These are phyloP conservation scores for Crambe crambe DNA, from an alignment of 37 sponge, comb jelly and placozoan species.

Conservation along the genomic window DNA sequence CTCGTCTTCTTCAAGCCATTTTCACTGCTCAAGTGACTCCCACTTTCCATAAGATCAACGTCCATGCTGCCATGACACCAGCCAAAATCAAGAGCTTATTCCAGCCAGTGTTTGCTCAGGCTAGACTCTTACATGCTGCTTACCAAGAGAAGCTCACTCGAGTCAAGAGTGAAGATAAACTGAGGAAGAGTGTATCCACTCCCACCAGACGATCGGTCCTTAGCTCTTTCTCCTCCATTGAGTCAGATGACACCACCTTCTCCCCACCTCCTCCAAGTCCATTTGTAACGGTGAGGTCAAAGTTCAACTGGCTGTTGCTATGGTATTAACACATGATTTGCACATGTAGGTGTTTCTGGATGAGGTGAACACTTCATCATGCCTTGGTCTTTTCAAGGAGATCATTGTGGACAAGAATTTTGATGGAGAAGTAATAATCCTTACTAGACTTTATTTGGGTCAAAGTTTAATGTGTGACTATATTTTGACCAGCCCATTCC, in stretches of 20 bases:
- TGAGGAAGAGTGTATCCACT: neutral
- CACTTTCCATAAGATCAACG: constrained; percentile 78
- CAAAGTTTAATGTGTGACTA: neutral
- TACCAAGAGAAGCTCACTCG: neutral
- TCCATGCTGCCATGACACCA: constrained; percentile 81
- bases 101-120: constrained; percentile 46
- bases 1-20: constrained; percentile 44
- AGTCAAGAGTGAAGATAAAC: neutral
- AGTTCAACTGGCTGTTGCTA: neutral
- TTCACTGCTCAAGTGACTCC: constrained; percentile 37
- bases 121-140: constrained; percentile 20
- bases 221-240: neutral
- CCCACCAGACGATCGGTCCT: neutral
- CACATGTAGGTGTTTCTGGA: constrained; percentile 86
- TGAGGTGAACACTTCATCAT: constrained; percentile 90
- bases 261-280: constrained; percentile 5
- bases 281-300: constrained; percentile 67
- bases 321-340: too few species aligned
- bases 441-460: neutral
- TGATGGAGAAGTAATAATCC: constrained; percentile 72
- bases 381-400: constrained; percentile 90
- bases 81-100: constrained; percentile 56
- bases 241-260: neutral
- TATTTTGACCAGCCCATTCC: constrained; percentile 62
- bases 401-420: constrained; percentile 81